Percentiles rank a stretch among this genome's conserved stretches.
phyloP scores from a whole-genome alignment of 2,797 vertebrate genomes.

The Malurus leucopterus region DNA sequence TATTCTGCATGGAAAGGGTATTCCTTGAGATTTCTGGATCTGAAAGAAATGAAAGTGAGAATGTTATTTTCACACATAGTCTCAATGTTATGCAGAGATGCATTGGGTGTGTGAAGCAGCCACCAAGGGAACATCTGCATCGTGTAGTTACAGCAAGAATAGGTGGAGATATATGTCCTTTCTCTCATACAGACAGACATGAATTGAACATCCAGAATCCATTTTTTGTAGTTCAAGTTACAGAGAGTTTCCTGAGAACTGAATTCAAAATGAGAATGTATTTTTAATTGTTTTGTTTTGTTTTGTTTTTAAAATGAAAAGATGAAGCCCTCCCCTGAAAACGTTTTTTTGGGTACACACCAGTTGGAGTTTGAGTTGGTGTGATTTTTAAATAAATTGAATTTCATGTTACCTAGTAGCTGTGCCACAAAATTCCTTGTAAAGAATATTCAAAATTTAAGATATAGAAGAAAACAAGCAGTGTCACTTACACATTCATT shows the following conservation, averaged over 20 bases:
- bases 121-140: not conserved
- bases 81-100: not conserved
- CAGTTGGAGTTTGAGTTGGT: not conserved
- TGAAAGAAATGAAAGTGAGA: not conserved
- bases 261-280: not conserved
- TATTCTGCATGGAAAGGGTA: slow-evolving; percentile 44
- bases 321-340: not conserved
- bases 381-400: not conserved
- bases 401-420: not conserved
- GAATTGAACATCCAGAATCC: not conserved
- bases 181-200: not conserved
- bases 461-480: not conserved
- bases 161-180: not conserved
- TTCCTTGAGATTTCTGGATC: slow-evolving; percentile 39
- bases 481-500: not conserved
- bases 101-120: not conserved
- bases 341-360: not conserved
- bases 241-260: not conserved
- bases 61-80: not conserved
- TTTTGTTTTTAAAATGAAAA: not conserved
- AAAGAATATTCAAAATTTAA: not conserved
- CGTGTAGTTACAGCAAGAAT: not conserved
- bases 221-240: not conserved
- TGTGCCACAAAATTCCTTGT: not conserved
- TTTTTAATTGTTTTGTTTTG: not conserved